Evolutionary conservation across 2,797 vertebrate genomes (phyloP).

Genomic region (Pitangus sulphuratus): DNA sequence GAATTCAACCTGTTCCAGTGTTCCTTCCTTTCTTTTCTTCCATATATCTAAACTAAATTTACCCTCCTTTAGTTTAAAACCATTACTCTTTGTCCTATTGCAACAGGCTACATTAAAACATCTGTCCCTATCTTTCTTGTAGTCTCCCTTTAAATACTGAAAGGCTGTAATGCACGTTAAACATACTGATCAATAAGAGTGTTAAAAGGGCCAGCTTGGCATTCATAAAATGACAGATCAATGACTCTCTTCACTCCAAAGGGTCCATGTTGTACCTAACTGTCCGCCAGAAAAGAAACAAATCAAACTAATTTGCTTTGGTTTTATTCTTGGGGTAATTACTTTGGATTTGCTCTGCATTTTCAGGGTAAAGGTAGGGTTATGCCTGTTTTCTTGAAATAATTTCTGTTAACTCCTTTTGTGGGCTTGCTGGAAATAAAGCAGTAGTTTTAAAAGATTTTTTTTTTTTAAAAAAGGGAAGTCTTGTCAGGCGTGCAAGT

Average conservation of each 20-base stretch:
- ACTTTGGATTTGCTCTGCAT: not conserved
- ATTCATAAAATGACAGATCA: not conserved
- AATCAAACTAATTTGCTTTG: not conserved
- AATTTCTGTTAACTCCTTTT: not conserved
- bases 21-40: not conserved
- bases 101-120: not conserved
- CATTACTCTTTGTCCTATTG: not conserved
- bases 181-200: not conserved
- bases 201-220: not conserved
- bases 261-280: not conserved
- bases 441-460: not conserved
- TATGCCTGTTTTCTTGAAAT: not conserved
- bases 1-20: not conserved
- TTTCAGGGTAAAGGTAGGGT: not conserved
- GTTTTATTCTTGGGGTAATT: not conserved
- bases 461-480: not conserved
- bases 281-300: not conserved
- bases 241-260: not conserved
- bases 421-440: not conserved
- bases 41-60: not conserved
- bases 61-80: not conserved
- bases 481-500: not conserved
- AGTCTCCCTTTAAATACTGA: not conserved
- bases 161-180: not conserved
- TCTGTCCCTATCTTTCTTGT: not conserved